Conservation (phyloP, 2,888 invertebrate genomes). For the Acronicta alni region DNA sequence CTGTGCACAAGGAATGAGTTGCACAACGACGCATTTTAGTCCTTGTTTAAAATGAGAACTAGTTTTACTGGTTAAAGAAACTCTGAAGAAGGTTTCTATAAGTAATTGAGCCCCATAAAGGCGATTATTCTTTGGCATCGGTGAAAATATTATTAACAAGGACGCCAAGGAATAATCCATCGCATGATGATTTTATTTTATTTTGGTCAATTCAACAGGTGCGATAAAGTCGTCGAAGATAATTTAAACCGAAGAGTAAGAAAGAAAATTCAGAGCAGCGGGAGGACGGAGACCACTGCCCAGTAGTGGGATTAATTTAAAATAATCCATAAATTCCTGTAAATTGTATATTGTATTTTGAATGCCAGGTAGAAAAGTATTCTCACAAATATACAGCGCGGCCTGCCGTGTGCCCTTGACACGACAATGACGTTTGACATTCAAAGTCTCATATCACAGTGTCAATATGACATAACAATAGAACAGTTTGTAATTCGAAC, state of each 20-base stretch:
- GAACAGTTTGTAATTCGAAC: not conserved
- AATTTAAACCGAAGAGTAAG: too few species aligned
- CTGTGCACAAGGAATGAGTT: constrained; percentile 2
- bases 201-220: too few species aligned
- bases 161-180: too few species aligned
- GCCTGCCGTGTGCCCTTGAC: constrained; percentile 29
- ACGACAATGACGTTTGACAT: constrained; percentile 17
- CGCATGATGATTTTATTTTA: too few species aligned
- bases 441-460: constrained; percentile 16
- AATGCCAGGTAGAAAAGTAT: not conserved
- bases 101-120: too few species aligned
- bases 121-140: too few species aligned
- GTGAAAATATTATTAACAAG: too few species aligned
- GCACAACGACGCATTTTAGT: not conserved
- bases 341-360: not conserved
- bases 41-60: not conserved
- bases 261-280: too few species aligned
- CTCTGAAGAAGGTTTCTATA: too few species aligned
- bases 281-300: too few species aligned
- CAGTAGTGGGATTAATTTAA: not conserved
- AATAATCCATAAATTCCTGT: not conserved
- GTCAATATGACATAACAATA: constrained; percentile 16
- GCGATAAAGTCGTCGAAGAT: too few species aligned
- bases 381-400: constrained; percentile 33
- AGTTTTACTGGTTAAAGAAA: too few species aligned